phyloP scores from a whole-genome alignment of 2,113 vertebrate species.

The Castor canadensis region DNA sequence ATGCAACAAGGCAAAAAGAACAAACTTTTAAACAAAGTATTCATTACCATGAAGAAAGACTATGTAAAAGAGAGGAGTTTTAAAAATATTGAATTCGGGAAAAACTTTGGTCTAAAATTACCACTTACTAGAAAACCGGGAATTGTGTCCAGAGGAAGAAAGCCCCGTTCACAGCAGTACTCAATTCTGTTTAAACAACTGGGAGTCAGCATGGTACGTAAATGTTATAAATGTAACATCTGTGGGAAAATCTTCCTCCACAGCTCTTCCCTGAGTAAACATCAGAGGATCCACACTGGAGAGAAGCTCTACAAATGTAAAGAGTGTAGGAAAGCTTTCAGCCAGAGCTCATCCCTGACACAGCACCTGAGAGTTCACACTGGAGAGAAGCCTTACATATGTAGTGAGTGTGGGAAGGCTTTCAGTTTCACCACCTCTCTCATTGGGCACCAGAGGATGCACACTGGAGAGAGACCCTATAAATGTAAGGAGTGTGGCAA shows the following conservation, averaged over 20 bases:
- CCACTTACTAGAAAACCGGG: conserved; percentile 32
- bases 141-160: conserved; percentile 49
- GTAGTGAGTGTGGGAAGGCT: conserved; percentile 75
- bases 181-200: conserved; percentile 65
- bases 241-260: conserved; percentile 78
- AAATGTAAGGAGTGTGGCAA: conserved; percentile 76
- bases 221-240: conserved; percentile 60
- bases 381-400: conserved; percentile 76
- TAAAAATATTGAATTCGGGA: conserved; percentile 10
- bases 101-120: conserved; percentile 48
- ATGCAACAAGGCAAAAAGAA: conserved; percentile 42
- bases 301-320: conserved; percentile 80
- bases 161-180: conserved; percentile 53
- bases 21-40: conserved; percentile 40
- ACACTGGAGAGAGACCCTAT: conserved; percentile 79
- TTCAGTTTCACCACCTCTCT: conserved; percentile 80
- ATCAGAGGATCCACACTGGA: conserved; percentile 78
- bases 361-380: conserved; percentile 76
- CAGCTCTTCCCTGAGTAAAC: conserved; percentile 77
- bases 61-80: conserved; percentile 45
- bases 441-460: conserved; percentile 78
- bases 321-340: conserved; percentile 80
- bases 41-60: conserved; percentile 40
- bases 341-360: conserved; percentile 73
- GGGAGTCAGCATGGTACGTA: conserved; percentile 6